A percentile compares a stretch with the other conserved stretches of the same genome.
Conservation (phyloP, 2,113 vertebrate species). For the Hipposideros armiger region DNA sequence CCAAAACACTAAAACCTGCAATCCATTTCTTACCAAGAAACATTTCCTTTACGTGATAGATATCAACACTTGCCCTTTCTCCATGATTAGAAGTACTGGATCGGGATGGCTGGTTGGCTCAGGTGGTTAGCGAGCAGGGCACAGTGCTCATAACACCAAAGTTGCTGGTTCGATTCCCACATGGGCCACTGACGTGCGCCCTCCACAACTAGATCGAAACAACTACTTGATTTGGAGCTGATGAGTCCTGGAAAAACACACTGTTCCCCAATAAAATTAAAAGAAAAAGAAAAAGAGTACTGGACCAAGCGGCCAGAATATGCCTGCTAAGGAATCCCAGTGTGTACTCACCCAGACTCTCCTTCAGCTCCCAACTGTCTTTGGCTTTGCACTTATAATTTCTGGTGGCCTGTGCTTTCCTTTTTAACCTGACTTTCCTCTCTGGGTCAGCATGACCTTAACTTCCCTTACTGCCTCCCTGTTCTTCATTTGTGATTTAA, state of each 20-base stretch:
- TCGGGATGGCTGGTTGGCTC: too few relatives aligned
- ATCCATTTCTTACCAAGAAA: not conserved
- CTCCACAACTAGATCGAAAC: too few relatives aligned
- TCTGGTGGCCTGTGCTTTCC: not conserved
- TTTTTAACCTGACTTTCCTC: not conserved
- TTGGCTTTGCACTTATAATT: not conserved
- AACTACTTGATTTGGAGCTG: too few relatives aligned
- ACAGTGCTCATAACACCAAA: too few relatives aligned
- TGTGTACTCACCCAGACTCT: not conserved
- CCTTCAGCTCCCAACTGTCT: not conserved
- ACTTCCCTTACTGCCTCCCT: not conserved
- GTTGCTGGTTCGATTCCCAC: too few relatives aligned
- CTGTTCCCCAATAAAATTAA: too few relatives aligned
- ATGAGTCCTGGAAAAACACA: too few relatives aligned
- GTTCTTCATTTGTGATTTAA: not conserved
- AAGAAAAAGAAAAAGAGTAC: too few relatives aligned
- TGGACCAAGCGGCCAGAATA: not conserved
- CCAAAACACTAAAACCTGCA: not conserved
- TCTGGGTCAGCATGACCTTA: not conserved
- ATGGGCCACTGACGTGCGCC: too few relatives aligned
- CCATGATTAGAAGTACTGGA: not conserved
- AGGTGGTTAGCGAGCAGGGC: too few relatives aligned
- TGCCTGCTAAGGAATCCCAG: not conserved
- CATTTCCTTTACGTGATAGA: not conserved
- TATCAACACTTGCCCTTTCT: not conserved